Evolutionary conservation across 2,888 invertebrate genomes (phyloP), one percentile per base, ranked within the genome.

Genomic region (Ypsolopha scabrella): DNA sequence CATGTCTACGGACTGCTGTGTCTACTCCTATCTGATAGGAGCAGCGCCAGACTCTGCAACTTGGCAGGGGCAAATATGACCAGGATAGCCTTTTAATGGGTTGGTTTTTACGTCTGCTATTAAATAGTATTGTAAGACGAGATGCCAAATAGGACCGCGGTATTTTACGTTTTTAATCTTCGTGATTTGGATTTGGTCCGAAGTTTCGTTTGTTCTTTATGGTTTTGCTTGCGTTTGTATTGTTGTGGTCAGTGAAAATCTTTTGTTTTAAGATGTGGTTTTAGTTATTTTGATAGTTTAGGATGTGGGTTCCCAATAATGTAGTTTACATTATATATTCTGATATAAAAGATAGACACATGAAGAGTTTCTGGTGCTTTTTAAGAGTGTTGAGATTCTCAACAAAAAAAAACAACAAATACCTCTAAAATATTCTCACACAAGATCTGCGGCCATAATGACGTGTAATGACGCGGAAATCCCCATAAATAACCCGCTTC

Each of bases 1-100:
- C 47, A 14, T 47, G 35, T 47, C 47, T 47, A 36, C 11, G n/a
- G 11, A 11, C 13, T 9, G 10, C 14, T 36, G n/a, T 13, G 36
- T 35, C 36, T 47, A 36, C n/a, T 37, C 8, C 33, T 41, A 81
- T 80, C 81, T 65, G 82, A 82, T 82, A 81, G 73, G 74, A 66
- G 59, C 57, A 60, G 67, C 76, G 81, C 81, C 81, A 80, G 78
- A 61, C 63, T 65, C 65, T 63, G 58, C 54, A 64, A 70, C 70
- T 78, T 79, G 79, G 74, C 80, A 48, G 48, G 55, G 50, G 54
- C 52, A 53, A 43, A 53, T 53, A 41, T 54, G 52, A 53, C 41
- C 37, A 43, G 24, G 41, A 39, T 35, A 51, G 51, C 52, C 57
- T 56, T 58, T 57, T 57, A 56, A 58, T 58, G 54, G 54, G 51